Conservation (phyloP, 2,113 vertebrate species). For the Pelusios castaneus region DNA sequence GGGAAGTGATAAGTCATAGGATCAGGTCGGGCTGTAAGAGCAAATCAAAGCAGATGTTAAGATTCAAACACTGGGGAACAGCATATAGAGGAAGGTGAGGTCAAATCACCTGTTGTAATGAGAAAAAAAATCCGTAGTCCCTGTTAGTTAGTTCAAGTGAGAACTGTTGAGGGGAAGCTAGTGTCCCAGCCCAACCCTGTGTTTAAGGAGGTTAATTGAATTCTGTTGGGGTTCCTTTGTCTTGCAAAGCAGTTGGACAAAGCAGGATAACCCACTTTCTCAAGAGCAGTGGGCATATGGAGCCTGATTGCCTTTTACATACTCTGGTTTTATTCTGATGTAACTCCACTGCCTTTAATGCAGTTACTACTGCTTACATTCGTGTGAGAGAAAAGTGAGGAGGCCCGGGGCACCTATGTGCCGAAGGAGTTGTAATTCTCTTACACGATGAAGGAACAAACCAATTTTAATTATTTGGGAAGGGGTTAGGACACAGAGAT, state of each 20-base stretch:
- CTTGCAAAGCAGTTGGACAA: neutral
- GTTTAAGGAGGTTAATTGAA: neutral
- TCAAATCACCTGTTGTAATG: no score
- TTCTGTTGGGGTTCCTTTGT: neutral
- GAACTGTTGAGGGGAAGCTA: neutral
- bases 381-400: neutral
- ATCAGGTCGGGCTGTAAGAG: no score
- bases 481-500: neutral
- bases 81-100: no score
- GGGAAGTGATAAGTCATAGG: no score
- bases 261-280: neutral
- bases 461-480: neutral
- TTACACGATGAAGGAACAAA: neutral
- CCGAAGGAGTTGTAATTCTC: neutral
- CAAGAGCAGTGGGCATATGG: neutral
- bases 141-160: neutral
- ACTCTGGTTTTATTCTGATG: neutral
- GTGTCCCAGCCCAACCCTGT: neutral
- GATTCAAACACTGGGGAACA: no score
- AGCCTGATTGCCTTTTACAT: neutral
- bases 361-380: neutral
- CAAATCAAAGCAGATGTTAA: no score
- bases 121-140: no score
- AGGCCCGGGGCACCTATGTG: neutral
- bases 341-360: neutral